phyloP scores from a whole-genome alignment of 2,113 vertebrate species.

The Urocitellus parryii region DNA sequence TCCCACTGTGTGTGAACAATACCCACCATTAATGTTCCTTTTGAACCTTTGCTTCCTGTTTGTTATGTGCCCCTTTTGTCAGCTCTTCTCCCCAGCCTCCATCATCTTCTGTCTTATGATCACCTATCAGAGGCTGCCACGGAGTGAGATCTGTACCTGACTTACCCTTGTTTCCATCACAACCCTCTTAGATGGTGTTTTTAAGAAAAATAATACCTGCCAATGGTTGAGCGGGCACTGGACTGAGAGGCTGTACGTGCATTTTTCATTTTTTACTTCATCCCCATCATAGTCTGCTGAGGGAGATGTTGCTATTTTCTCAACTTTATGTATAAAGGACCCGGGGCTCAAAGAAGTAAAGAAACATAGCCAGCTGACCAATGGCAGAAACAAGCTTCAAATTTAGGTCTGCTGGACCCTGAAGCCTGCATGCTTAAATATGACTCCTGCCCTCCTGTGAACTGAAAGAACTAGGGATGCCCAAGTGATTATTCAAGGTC shows the following conservation, averaged over 20 bases:
- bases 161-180: neutral
- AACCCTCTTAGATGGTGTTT: neutral
- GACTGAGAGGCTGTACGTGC: neutral
- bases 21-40: neutral
- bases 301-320: neutral
- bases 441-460: neutral
- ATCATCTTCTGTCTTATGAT: neutral
- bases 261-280: neutral
- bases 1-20: neutral
- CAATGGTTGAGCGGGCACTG: neutral
- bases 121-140: neutral
- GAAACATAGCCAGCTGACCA: neutral
- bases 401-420: neutral
- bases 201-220: conserved; percentile 9
- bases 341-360: neutral
- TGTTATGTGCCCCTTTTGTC: neutral
- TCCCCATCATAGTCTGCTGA: neutral
- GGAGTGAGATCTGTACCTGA: neutral
- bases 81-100: neutral
- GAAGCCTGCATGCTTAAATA: neutral
- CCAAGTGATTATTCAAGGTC: neutral
- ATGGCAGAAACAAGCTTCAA: neutral
- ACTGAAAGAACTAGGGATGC: neutral
- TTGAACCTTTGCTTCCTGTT: neutral
- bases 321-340: neutral